Evolutionary conservation across 2,888 invertebrate genomes (phyloP).

Genomic region (Stenolophus ochropezus): DNA sequence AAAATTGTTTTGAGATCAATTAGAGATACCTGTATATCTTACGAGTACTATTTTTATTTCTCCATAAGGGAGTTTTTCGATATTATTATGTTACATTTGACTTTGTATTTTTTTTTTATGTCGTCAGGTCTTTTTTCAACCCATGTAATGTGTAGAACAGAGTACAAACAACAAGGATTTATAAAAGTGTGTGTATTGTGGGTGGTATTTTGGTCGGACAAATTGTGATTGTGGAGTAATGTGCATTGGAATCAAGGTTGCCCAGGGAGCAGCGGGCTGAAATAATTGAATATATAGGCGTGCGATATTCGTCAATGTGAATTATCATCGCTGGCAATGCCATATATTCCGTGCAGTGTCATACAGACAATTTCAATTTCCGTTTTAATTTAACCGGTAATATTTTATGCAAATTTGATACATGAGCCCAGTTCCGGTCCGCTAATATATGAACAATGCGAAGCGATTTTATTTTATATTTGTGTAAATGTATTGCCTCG

Average conservation of each 20-base stretch:
- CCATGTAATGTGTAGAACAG: no score
- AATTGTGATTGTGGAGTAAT: no score
- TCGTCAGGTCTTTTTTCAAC: no score
- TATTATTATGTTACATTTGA: no score
- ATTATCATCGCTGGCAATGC: constrained; percentile 20
- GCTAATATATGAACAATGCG: constrained; percentile 51
- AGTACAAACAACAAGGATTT: no score
- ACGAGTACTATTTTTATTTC: no score
- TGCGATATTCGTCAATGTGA: constrained; percentile 23
- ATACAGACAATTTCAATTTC: constrained; percentile 57
- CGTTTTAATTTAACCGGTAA: constrained; percentile 57
- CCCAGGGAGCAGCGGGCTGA: neutral
- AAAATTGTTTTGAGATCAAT: no score
- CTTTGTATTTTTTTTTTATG: no score
- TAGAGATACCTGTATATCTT: no score
- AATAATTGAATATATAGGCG: neutral
- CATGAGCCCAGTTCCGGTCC: constrained; percentile 34
- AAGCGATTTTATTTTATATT: constrained; percentile 52
- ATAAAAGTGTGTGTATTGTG: no score
- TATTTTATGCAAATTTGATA: constrained; percentile 58
- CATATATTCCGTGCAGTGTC: constrained; percentile 51
- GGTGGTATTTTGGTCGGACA: no score
- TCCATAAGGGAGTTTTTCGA: no score
- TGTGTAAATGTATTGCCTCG: constrained; percentile 51
- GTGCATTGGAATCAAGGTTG: neutral